Evolutionary conservation across 2,888 invertebrate species (phyloP).

Genomic region (Nowickia ferox): DNA sequence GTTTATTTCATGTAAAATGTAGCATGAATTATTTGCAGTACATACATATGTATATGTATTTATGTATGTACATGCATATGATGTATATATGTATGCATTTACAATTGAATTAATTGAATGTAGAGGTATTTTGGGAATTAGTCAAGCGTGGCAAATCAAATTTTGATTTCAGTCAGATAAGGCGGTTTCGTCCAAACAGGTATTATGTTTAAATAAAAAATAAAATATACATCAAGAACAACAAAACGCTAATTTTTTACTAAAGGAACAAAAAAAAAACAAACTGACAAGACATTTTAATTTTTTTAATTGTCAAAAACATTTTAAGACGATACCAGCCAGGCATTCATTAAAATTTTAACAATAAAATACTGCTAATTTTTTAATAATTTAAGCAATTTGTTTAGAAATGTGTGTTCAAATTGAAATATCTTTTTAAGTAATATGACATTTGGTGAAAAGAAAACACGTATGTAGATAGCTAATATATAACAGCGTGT

Average conservation of each 20-base stretch:
- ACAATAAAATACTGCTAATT: slow-evolving; percentile 30
- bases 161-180: not conserved
- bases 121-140: no score
- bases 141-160: not conserved
- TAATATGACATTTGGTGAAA: slow-evolving; percentile 21
- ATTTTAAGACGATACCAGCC: slow-evolving; percentile 20
- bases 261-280: slow-evolving; percentile 13
- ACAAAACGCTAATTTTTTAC: not conserved
- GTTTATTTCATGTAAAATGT: no score
- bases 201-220: not conserved
- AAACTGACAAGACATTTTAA: slow-evolving; percentile 30
- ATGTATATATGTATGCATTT: no score
- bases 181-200: not conserved
- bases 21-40: no score
- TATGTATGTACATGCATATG: no score
- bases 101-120: no score
- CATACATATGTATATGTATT: no score
- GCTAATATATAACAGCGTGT: no score
- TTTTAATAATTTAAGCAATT: slow-evolving; percentile 48
- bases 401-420: slow-evolving; percentile 27
- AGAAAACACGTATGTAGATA: not conserved
- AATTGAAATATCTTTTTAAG: slow-evolving; percentile 42
- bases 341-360: not conserved
- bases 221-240: not conserved
- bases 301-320: slow-evolving; percentile 35